Conservation (phyloP, 2,888 invertebrate species). For the Cerastis rubricosa region DNA sequence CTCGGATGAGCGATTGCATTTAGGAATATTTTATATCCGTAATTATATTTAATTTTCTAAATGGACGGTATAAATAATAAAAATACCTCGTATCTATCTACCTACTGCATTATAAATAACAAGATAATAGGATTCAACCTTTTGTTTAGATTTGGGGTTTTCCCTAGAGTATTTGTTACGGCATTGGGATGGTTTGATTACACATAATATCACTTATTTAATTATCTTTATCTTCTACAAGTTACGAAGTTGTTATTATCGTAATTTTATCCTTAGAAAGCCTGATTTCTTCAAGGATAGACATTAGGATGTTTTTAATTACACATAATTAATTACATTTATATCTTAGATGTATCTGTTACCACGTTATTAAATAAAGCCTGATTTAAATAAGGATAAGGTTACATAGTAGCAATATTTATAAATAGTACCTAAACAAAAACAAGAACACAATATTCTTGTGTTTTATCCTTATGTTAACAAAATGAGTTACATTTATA, state of each 20-base stretch:
- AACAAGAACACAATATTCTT: neutral
- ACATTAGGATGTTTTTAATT: conserved; percentile 4
- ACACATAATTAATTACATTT: conserved; percentile 8
- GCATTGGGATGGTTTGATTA: neutral
- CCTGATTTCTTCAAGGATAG: neutral
- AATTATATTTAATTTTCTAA: neutral
- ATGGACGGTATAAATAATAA: neutral
- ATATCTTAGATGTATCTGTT: neutral
- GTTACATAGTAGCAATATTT: neutral
- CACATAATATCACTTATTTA: neutral
- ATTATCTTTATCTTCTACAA: conserved; percentile 6
- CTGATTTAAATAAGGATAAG: neutral
- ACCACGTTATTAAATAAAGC: neutral
- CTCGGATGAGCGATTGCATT: neutral
- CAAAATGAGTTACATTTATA: neutral
- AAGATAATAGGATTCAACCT: neutral
- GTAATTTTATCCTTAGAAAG: neutral
- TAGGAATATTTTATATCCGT: neutral
- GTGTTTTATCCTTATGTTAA: conserved; percentile 1
- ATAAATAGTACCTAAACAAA: neutral
- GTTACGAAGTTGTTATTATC: neutral
- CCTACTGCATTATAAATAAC: neutral
- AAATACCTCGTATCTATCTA: neutral
- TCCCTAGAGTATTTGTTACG: neutral
- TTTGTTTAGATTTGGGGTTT: neutral